phyloP scores from a whole-genome alignment of 2,797 vertebrate genomes.

The Acropternis orthonyx region DNA sequence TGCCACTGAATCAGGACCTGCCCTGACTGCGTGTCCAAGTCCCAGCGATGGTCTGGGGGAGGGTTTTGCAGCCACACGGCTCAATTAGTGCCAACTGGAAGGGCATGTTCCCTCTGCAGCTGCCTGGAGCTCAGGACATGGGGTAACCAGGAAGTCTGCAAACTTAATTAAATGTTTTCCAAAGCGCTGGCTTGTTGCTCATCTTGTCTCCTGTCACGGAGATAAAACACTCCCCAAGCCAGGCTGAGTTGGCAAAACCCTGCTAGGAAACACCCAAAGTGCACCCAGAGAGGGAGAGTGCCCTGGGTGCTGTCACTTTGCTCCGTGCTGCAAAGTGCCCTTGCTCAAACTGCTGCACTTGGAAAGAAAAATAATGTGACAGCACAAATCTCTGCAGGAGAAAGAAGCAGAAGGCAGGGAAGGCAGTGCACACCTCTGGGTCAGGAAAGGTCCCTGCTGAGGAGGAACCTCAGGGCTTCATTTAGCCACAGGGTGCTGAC shows the following conservation, averaged over 20 bases:
- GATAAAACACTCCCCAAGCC: not conserved
- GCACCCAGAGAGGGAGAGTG: not conserved
- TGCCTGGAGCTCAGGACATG: not conserved
- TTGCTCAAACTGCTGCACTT: too few relatives aligned
- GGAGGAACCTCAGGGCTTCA: not conserved
- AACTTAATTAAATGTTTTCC: not conserved
- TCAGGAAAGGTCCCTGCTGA: not conserved
- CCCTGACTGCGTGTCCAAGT: not conserved
- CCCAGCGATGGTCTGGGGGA: fast-evolving
- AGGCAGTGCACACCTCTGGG: not conserved
- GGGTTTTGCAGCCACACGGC: not conserved
- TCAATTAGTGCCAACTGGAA: not conserved
- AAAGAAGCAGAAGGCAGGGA: not conserved
- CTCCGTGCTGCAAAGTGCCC: not conserved
- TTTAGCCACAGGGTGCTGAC: not conserved
- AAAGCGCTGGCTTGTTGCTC: not conserved
- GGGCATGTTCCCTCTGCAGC: not conserved
- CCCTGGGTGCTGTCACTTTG: too few relatives aligned
- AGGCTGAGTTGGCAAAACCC: not conserved
- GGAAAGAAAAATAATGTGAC: not conserved
- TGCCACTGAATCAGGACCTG: not conserved
- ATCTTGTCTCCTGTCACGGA: not conserved
- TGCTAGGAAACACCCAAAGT: not conserved
- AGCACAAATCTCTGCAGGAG: too few relatives aligned
- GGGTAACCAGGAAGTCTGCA: not conserved